Base-by-base conservation (phyloP, 2,797 vertebrate species). In the Furcifer pardalis region DNA sequence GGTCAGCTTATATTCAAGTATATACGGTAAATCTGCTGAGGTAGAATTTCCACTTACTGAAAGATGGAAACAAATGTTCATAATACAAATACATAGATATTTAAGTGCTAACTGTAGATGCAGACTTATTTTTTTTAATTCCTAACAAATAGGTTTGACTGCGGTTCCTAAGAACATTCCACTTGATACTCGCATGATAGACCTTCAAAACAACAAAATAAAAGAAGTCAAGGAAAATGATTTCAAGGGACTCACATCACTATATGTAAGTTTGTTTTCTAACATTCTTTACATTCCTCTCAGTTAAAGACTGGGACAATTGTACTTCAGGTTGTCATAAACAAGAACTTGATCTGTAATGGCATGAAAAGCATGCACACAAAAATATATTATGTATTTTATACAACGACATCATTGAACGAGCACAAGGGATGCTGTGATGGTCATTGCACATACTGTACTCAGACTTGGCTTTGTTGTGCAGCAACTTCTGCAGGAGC, bases 191-290 rank as follows among this genome's bases (percentile, higher is more conserved):
- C 93, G 97, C 79, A 97, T 99, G 96, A 94, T 99, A 12, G 99
- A 99, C 86, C 98, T 99, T 90, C 99, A 99, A 93, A 99, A 99
- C 95, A 99, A 99, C 83, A 98, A 97, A 93, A 99, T 99, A 91
- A 98, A 94, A 30, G 98, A 99, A 91, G 97, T 99, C 93, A 98
- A 98, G 93, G 98, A 99, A 94, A 96, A 98, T 0, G 98, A 99
- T 92, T 97, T 99, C 81, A 98, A 96, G 95, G 98, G 97, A 92
- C 96, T 99, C 81, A 86, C 93, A 84, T 97, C 95, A 59, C 97
- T 99, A 93, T 97, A 98, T 49, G 98, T 99, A 96, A 98, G 98
- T 87, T 83, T 82, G 1, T 66, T 93, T 87, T 80, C 65, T 10
- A 59, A 86, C 27, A 84, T 80, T 71, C 35, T 25, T 44, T 79